A percentile compares a stretch with the other conserved stretches of the same genome.
Evolutionary conservation across 2,888 invertebrate species (phyloP).

Genomic region (Diarsia rubi): DNA sequence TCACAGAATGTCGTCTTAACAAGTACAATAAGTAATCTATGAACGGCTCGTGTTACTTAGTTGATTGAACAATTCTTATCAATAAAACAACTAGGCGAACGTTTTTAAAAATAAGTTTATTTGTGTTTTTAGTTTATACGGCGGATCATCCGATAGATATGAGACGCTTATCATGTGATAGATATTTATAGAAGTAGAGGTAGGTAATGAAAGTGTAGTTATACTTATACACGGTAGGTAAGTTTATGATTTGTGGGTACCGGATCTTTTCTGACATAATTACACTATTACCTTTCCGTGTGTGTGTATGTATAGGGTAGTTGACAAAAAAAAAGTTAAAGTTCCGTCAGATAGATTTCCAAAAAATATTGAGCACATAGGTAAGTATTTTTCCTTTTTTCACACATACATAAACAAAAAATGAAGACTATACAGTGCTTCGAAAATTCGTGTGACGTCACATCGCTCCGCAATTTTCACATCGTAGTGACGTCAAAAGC

Average conservation of each 20-base stretch:
- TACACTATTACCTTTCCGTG: slow-evolving; percentile 3
- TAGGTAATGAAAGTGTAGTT: slow-evolving; percentile 10
- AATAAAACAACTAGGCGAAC: slow-evolving; percentile 26
- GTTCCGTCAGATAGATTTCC: too few relatives aligned
- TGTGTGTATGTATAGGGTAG: too few relatives aligned
- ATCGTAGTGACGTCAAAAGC: too few relatives aligned
- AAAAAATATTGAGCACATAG: too few relatives aligned
- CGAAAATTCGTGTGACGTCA: too few relatives aligned
- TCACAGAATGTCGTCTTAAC: slow-evolving; percentile 30
- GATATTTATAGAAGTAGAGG: slow-evolving; percentile 24
- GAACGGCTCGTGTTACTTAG: slow-evolving; percentile 13
- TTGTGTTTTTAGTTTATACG: slow-evolving; percentile 19
- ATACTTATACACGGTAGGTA: background rate
- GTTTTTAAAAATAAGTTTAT: slow-evolving; percentile 25
- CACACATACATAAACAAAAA: too few relatives aligned
- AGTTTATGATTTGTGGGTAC: slow-evolving; percentile 2
- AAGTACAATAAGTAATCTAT: slow-evolving; percentile 40
- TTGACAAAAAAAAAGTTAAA: too few relatives aligned
- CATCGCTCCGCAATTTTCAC: too few relatives aligned
- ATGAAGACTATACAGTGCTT: too few relatives aligned
- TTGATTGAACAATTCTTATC: slow-evolving; percentile 34
- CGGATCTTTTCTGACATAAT: background rate
- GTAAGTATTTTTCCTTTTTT: too few relatives aligned
- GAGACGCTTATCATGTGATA: slow-evolving; percentile 21
- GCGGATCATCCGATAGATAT: slow-evolving; percentile 24